Evolutionary conservation across 2,888 invertebrate genomes (phyloP).

Genomic region (Pecten maximus): DNA sequence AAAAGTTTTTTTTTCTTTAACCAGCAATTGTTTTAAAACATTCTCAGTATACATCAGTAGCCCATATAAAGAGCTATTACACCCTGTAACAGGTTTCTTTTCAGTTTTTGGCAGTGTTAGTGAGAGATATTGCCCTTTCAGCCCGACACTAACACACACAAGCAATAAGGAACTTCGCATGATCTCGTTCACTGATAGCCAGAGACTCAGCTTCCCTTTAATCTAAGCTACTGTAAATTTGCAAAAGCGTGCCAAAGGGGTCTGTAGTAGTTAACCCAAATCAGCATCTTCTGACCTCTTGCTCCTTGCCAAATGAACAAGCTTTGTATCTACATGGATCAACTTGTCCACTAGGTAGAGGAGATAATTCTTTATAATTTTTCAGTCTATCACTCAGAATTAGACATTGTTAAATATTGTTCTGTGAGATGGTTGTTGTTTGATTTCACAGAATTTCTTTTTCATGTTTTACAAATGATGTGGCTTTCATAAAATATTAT

Average conservation of each 20-base stretch:
- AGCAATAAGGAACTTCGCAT: neutral
- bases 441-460: neutral
- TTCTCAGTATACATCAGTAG: neutral
- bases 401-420: neutral
- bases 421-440: neutral
- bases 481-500: neutral
- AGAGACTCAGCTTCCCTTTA: neutral
- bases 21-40: neutral
- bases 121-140: neutral
- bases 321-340: neutral
- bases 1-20: neutral
- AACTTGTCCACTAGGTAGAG: neutral
- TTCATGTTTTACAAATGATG: neutral
- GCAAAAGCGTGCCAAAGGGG: conserved; percentile 26
- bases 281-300: conserved; percentile 17
- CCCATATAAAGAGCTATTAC: neutral
- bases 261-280: conserved; percentile 19
- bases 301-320: conserved; percentile 13
- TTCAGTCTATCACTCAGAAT: neutral
- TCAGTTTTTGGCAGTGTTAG: neutral
- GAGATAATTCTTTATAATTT: neutral
- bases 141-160: neutral
- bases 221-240: neutral
- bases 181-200: conserved; percentile 11
- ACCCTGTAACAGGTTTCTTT: neutral